Conservation (phyloP, 2,888 invertebrate species). For the Noctuana brunneofusca region DNA sequence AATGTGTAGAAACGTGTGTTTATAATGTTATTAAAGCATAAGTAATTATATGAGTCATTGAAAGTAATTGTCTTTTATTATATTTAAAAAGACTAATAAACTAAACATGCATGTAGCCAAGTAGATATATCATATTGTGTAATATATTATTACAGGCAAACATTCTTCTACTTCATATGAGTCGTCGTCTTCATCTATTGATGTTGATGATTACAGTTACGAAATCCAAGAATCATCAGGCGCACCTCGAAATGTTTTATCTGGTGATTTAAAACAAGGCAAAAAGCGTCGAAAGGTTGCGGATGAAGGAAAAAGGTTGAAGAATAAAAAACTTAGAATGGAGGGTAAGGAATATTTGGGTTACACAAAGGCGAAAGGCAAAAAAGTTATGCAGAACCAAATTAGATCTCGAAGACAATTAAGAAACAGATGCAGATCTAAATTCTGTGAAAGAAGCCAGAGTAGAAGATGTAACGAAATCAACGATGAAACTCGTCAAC, state of each 20-base stretch:
- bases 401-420: background rate
- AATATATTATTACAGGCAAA: background rate
- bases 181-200: background rate
- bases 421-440: background rate
- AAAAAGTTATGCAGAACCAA: background rate
- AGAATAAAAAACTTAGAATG: constrained; percentile 1
- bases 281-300: background rate
- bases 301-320: background rate
- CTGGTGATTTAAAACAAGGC: background rate
- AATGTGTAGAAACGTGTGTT: too few relatives aligned
- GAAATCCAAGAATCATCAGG: background rate
- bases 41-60: too few relatives aligned
- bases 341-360: constrained; percentile 1
- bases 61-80: too few relatives aligned
- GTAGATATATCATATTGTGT: too few relatives aligned
- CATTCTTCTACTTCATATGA: background rate
- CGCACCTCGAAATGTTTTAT: background rate
- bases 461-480: background rate
- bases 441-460: background rate
- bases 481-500: background rate
- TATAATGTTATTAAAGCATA: too few relatives aligned
- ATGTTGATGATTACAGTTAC: background rate
- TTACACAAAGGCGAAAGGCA: background rate
- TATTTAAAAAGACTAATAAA: too few relatives aligned
- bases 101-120: too few relatives aligned